Evolutionary conservation across 2,888 invertebrate genomes (phyloP).

Genomic region (Himalopsyche kuldschensis): DNA sequence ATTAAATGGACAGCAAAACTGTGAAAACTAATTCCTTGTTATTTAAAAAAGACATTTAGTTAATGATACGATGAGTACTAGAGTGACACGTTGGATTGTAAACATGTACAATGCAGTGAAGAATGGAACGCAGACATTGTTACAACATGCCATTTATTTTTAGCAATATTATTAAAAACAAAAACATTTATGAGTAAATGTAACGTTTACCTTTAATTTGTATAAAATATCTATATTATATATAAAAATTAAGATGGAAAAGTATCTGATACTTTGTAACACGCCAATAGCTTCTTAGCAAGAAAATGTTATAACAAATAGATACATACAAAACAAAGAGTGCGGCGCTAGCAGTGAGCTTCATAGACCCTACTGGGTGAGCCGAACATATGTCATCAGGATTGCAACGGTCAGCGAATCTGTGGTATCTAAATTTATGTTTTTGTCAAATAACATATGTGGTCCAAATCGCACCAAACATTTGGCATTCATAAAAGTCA

Average conservation of each 20-base stretch:
- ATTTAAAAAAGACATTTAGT: background rate
- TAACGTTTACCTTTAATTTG: constrained; percentile 23
- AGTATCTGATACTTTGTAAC: constrained; percentile 31
- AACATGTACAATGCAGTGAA: background rate
- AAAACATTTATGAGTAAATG: constrained; percentile 15
- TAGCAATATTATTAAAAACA: constrained; percentile 26
- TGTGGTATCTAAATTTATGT: background rate
- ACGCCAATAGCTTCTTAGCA: constrained; percentile 26
- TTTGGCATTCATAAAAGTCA: background rate
- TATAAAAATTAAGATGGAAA: constrained; percentile 18
- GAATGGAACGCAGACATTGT: constrained; percentile 15
- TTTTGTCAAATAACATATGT: background rate
- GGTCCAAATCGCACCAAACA: background rate
- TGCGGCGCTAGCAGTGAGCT: background rate
- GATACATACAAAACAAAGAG: background rate
- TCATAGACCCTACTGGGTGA: background rate
- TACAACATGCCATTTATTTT: constrained; percentile 36
- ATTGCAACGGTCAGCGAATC: background rate
- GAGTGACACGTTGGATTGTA: background rate
- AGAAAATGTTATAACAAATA: background rate
- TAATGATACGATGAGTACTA: background rate
- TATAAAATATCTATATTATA: constrained; percentile 13
- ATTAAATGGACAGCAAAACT: background rate
- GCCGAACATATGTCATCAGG: background rate
- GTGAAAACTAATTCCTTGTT: background rate